Conservation (phyloP, 2,888 invertebrate genomes). For the Synanthedon tipuliformis region DNA sequence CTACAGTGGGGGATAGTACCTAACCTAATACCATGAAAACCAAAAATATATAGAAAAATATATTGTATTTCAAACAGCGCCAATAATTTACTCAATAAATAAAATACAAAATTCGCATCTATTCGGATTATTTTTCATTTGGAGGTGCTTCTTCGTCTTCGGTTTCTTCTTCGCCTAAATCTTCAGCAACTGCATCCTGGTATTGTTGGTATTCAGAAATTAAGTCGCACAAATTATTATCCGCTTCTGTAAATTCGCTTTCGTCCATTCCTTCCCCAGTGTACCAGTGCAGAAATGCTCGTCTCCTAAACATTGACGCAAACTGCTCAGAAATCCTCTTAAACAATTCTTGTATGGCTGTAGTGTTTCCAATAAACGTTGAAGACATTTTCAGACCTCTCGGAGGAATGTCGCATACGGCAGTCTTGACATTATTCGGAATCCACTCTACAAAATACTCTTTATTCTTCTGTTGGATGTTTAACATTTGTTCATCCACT, state of each 20-base stretch:
- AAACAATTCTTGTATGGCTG: slow-evolving; percentile 88
- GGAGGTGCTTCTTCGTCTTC: slow-evolving; percentile 17
- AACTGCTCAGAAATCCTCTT: slow-evolving; percentile 88
- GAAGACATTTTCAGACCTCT: slow-evolving; percentile 84
- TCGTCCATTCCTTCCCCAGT: slow-evolving; percentile 97
- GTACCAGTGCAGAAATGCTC: slow-evolving; percentile 97
- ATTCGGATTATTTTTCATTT: slow-evolving; percentile 28
- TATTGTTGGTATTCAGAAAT: slow-evolving; percentile 93
- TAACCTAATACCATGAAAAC: too few species aligned
- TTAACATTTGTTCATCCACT: slow-evolving; percentile 84
- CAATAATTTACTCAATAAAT: slow-evolving; percentile 1
- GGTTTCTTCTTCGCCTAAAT: slow-evolving; percentile 78
- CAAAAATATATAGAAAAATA: too few species aligned
- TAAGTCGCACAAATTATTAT: slow-evolving; percentile 90
- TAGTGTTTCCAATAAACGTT: slow-evolving; percentile 88
- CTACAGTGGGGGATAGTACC: too few species aligned
- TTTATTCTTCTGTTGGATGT: slow-evolving; percentile 81
- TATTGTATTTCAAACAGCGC: neutral
- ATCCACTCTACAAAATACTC: slow-evolving; percentile 84
- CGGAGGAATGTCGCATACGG: slow-evolving; percentile 84
- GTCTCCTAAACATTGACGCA: slow-evolving; percentile 91
- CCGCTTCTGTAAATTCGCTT: slow-evolving; percentile 94
- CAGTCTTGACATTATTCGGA: slow-evolving; percentile 82
- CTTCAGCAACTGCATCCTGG: slow-evolving; percentile 88
- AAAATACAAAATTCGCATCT: slow-evolving; percentile 2